phyloP scores from a whole-genome alignment of 2,113 vertebrate species.

The Sylvietta virens region DNA sequence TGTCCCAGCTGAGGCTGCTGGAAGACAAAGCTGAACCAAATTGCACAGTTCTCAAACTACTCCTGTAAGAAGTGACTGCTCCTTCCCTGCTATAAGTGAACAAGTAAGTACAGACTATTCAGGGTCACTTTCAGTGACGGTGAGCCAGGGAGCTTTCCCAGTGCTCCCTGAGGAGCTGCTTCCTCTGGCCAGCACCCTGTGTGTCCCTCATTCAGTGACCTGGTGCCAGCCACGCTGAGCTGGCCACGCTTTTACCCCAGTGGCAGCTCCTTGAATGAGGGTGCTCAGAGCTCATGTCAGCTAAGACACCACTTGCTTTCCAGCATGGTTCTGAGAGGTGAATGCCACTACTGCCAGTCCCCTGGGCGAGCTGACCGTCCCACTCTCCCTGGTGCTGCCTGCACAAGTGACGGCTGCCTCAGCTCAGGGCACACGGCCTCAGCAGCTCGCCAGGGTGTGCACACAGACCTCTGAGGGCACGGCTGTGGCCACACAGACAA shows the following conservation, averaged over 20 bases:
- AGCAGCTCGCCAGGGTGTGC: neutral
- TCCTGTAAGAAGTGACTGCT: neutral
- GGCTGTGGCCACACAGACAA: rapidly evolving
- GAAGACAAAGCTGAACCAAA: neutral
- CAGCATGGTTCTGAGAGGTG: neutral
- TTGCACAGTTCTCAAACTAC: rapidly evolving
- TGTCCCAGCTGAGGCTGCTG: neutral
- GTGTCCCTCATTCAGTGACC: neutral
- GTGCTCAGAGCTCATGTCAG: rapidly evolving
- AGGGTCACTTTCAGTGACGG: neutral
- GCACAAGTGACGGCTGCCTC: neutral
- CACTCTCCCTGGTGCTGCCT: neutral
- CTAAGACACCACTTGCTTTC: neutral
- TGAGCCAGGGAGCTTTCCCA: neutral
- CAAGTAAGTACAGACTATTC: neutral
- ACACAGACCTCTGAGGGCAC: rapidly evolving
- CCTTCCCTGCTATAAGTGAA: neutral
- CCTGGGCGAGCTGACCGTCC: neutral
- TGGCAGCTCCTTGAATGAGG: rapidly evolving
- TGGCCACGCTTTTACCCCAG: neutral
- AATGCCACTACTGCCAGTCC: neutral
- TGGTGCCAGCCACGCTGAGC: neutral
- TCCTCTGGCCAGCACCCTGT: neutral
- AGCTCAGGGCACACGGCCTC: neutral
- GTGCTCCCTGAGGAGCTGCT: neutral